These are phyloP conservation scores for Saccopteryx leptura DNA, from an alignment of 2,113 vertebrate genomes.

Conservation along the genomic window DNA sequence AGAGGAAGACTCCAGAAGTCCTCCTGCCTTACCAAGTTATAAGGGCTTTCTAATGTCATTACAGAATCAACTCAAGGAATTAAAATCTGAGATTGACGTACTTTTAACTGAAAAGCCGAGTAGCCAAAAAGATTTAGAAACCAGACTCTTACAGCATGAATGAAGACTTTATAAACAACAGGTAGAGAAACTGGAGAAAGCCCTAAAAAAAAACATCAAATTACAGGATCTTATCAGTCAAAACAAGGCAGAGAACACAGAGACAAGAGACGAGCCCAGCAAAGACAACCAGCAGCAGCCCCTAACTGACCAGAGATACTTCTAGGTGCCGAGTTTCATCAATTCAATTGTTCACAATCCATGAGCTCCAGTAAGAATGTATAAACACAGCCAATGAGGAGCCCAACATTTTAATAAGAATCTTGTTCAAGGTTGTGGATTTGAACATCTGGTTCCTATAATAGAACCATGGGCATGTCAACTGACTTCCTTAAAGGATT, in stretches of 20 bases:
- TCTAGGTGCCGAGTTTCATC: conserved; percentile 85
- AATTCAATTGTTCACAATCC: no score
- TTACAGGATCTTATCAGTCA: conserved; percentile 50
- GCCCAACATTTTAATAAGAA: no score
- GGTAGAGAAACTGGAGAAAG: conserved; percentile 90
- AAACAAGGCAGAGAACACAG: conserved; percentile 74
- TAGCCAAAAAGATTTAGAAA: conserved; percentile 91
- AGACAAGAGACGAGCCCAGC: conserved; percentile 71
- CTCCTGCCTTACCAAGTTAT: conserved; percentile 87
- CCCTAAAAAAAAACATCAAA: conserved; percentile 87
- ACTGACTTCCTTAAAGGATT: no score
- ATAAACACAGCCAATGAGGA: no score
- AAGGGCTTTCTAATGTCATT: conserved; percentile 91
- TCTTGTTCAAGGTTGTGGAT: no score
- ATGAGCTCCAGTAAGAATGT: no score
- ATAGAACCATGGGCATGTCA: no score
- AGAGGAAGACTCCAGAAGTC: conserved; percentile 79
- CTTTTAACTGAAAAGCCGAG: conserved; percentile 89
- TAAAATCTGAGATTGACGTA: conserved; percentile 87
- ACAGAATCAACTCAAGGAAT: conserved; percentile 91
- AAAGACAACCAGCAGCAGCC: conserved; percentile 75
- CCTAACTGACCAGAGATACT: conserved; percentile 84
- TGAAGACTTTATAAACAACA: conserved; percentile 92
- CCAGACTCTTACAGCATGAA: conserved; percentile 91
- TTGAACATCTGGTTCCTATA: no score